These are phyloP conservation scores for Wasmannia auropunctata DNA, from an alignment of 1,140 invertebrate genomes.

Conservation along the genomic window DNA sequence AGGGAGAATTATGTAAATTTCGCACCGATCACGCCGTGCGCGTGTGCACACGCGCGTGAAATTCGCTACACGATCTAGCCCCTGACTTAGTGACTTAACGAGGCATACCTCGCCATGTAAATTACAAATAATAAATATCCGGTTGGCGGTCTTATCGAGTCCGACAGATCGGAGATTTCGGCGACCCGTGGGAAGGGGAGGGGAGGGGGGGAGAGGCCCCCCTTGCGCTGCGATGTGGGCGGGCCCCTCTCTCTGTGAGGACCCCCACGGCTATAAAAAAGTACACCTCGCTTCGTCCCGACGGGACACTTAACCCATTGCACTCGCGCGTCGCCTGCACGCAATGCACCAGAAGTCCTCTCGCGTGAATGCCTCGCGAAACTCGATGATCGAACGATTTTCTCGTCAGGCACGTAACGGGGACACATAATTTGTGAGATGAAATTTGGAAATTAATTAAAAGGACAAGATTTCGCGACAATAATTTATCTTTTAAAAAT, in stretches of 20 bases:
- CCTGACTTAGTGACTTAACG: constrained; percentile 62
- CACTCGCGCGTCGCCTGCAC: constrained; percentile 38
- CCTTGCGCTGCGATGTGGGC: constrained; percentile 77
- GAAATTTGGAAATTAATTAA: background rate
- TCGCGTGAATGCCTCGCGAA: constrained; percentile 21
- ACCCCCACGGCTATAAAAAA: constrained; percentile 60
- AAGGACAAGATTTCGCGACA: background rate
- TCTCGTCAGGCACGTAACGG: background rate
- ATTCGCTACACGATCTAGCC: constrained; percentile 35
- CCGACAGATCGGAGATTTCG: constrained; percentile 77
- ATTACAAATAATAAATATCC: constrained; percentile 83
- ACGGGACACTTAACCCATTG: constrained; percentile 49
- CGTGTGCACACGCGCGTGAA: constrained; percentile 20
- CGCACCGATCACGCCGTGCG: background rate
- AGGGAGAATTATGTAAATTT: constrained; percentile 22
- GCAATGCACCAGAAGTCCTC: constrained; percentile 30
- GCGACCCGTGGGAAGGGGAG: constrained; percentile 28
- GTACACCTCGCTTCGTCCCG: constrained; percentile 28
- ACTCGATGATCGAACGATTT: constrained; percentile 31
- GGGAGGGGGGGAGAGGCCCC: constrained; percentile 47
- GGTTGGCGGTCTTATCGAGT: constrained; percentile 75
- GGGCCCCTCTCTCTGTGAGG: constrained; percentile 71
- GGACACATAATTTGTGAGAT: background rate
- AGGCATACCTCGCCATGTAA: constrained; percentile 75
- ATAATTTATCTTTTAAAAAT: background rate